Evolutionary conservation across 2,797 vertebrate genomes (phyloP).

Genomic region (Ceyx erithaca): DNA sequence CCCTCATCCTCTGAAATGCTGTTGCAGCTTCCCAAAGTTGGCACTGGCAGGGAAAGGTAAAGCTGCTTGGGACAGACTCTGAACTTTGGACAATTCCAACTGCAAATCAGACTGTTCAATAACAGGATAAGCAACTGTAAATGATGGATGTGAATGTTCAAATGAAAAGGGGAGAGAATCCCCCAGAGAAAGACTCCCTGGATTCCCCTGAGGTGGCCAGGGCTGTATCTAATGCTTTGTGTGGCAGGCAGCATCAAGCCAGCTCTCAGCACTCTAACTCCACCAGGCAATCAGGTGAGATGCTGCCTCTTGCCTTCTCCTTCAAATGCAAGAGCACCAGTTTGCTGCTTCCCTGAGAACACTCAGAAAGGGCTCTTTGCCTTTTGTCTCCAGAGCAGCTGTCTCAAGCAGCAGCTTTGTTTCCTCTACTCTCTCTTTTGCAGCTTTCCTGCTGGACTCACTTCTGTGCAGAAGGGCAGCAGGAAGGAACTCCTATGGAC

Average conservation of each 20-base stretch:
- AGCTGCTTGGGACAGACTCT: background rate
- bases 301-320: background rate
- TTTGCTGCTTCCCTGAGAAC: background rate
- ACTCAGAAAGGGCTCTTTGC: background rate
- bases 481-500: background rate
- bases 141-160: background rate
- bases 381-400: background rate
- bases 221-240: background rate
- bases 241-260: background rate
- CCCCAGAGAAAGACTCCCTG: background rate
- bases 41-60: background rate
- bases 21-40: background rate
- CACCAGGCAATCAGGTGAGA: background rate
- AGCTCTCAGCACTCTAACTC: background rate
- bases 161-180: background rate
- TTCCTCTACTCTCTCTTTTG: background rate
- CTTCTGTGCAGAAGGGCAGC: background rate
- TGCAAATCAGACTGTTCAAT: background rate
- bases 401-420: constrained; percentile 15
- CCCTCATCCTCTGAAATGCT: background rate
- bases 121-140: background rate
- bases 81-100: background rate
- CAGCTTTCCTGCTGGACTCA: background rate
- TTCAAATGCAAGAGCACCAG: background rate
- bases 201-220: background rate